A percentile compares a stretch with the other conserved stretches of the same genome.
Conservation (phyloP, 2,888 invertebrate species). For the Andrena bucephala region DNA sequence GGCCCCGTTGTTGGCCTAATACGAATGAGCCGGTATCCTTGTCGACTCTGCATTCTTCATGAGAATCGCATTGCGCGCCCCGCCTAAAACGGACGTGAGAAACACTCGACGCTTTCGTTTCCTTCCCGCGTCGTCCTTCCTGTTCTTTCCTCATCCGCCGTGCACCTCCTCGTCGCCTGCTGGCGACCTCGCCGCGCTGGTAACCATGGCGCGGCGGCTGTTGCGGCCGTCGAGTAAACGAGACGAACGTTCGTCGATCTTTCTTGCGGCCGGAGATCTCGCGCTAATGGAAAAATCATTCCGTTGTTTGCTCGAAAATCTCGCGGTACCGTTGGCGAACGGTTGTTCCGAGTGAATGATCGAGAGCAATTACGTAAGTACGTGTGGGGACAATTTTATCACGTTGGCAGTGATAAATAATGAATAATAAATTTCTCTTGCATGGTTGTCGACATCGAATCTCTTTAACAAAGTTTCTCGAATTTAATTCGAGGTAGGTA, state of each 20-base stretch:
- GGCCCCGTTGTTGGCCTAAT: slow-evolving; percentile 73
- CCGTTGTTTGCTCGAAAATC: slow-evolving; percentile 32
- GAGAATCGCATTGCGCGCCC: slow-evolving; percentile 63
- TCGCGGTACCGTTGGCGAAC: not conserved
- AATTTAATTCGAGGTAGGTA: too few relatives aligned
- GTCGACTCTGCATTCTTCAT: slow-evolving; percentile 75
- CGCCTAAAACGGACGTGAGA: slow-evolving; percentile 74
- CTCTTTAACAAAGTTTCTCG: too few relatives aligned
- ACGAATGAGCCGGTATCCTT: slow-evolving; percentile 74
- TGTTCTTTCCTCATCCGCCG: slow-evolving; percentile 1
- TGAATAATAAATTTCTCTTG: too few relatives aligned
- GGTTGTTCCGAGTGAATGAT: not conserved
- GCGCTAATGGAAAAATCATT: slow-evolving; percentile 35
- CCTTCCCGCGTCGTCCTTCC: not conserved
- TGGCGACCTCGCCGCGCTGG: not conserved
- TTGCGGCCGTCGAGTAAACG: slow-evolving; percentile 66
- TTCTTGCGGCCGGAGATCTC: slow-evolving; percentile 27
- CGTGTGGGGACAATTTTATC: not conserved
- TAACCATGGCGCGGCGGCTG: slow-evolving; percentile 53
- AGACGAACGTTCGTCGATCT: slow-evolving; percentile 53
- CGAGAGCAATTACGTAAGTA: not conserved
- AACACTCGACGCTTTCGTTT: slow-evolving; percentile 58
- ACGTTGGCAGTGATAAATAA: not conserved
- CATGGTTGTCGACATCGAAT: too few relatives aligned
- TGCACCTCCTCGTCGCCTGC: not conserved